Conservation (phyloP, 1,140 invertebrate genomes). For the Euura lappo region DNA sequence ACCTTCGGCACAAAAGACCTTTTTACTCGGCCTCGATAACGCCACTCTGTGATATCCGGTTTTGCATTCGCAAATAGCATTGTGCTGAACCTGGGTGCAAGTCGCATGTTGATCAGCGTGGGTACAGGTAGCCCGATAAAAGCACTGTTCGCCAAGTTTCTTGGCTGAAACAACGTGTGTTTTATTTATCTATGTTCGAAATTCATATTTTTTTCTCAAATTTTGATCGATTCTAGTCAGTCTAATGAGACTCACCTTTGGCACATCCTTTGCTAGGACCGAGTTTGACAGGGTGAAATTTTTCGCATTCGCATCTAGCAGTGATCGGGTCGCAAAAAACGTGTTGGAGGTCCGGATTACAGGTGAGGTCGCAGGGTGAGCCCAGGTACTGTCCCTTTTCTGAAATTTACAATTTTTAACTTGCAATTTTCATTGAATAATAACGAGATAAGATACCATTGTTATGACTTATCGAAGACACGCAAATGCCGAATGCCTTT, state of each 20-base stretch:
- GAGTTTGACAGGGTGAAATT: slow-evolving; percentile 77
- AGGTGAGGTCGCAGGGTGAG: slow-evolving; percentile 75
- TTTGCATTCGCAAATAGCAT: slow-evolving; percentile 83
- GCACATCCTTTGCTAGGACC: slow-evolving; percentile 77
- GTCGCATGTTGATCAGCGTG: slow-evolving; percentile 79
- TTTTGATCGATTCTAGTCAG: too few relatives aligned
- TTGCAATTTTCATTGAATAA: too few relatives aligned
- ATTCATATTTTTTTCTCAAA: slow-evolving; percentile 8
- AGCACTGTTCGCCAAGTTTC: slow-evolving; percentile 83
- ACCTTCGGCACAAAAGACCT: slow-evolving; percentile 85
- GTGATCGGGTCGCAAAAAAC: slow-evolving; percentile 76
- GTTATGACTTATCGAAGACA: not conserved
- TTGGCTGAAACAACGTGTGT: slow-evolving; percentile 65
- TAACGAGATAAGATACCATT: not conserved
- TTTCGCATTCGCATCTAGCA: slow-evolving; percentile 76
- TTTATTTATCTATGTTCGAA: slow-evolving; percentile 10
- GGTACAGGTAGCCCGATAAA: slow-evolving; percentile 78
- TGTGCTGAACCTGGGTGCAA: slow-evolving; percentile 83
- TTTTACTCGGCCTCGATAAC: slow-evolving; percentile 73
- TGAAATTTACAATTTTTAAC: slow-evolving; percentile 47
- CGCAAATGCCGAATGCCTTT: not conserved
- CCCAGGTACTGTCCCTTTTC: slow-evolving; percentile 76
- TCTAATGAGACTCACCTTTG: slow-evolving; percentile 69
- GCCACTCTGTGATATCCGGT: slow-evolving; percentile 78
- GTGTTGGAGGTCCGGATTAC: slow-evolving; percentile 74